Conservation (phyloP, 2,888 invertebrate species). For the Smittia sp. region DNA sequence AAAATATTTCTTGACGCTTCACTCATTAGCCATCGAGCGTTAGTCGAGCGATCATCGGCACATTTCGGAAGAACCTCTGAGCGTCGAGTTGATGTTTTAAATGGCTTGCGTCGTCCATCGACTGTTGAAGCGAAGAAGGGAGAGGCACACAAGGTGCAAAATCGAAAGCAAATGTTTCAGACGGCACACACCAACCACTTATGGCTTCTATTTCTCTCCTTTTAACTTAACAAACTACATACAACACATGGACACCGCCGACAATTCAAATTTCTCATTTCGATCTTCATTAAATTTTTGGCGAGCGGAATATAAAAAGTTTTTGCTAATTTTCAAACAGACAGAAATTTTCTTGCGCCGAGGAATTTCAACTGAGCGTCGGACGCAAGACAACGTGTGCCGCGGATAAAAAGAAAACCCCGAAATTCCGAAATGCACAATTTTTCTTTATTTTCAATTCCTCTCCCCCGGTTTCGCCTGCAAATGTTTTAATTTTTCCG, state of each 20-base stretch:
- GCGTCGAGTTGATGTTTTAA: too few relatives aligned
- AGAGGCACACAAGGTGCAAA: conserved; percentile 20
- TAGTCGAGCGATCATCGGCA: too few relatives aligned
- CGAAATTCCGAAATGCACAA: conserved; percentile 21
- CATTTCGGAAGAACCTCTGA: too few relatives aligned
- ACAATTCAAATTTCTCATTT: conserved; percentile 12
- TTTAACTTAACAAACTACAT: not conserved
- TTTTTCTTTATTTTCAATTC: conserved; percentile 3
- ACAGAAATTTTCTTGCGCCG: not conserved
- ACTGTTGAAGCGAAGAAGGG: not conserved
- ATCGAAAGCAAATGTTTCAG: not conserved
- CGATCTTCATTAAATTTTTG: conserved; percentile 24
- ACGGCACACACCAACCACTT: conserved; percentile 28
- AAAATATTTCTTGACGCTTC: not conserved
- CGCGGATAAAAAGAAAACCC: conserved; percentile 15
- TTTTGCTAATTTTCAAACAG: conserved; percentile 11
- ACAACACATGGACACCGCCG: conserved; percentile 37
- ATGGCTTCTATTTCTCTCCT: not conserved
- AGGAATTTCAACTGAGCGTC: not conserved
- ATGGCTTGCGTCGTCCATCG: too few relatives aligned
- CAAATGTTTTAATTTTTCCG: conserved; percentile 41
- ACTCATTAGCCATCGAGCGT: too few relatives aligned
- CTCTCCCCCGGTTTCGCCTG: conserved; percentile 4
- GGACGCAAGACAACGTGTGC: conserved; percentile 38
- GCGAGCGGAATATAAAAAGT: not conserved